A percentile compares a stretch with the other conserved stretches of the same genome.
Conservation (phyloP, 2,888 invertebrate species). For the Nineta flava region DNA sequence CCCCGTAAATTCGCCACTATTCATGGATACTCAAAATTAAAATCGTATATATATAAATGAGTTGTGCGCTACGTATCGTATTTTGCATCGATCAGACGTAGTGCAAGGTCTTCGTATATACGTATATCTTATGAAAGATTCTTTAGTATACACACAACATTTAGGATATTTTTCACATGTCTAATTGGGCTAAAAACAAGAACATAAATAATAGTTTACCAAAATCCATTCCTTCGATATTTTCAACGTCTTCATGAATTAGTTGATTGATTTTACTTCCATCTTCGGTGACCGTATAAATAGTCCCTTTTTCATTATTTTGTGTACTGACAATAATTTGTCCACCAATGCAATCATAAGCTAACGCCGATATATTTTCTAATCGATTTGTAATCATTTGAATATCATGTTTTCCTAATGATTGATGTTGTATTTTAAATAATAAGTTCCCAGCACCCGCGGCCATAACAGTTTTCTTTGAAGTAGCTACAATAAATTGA, state of each 20-base stretch:
- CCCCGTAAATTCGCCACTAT: too few relatives aligned
- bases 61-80: too few relatives aligned
- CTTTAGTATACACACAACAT: too few relatives aligned
- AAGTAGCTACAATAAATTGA: conserved; percentile 21
- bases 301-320: conserved; percentile 30
- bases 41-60: too few relatives aligned
- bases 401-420: conserved; percentile 47
- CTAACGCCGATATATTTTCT: conserved; percentile 44
- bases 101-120: too few relatives aligned
- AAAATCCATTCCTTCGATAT: conserved; percentile 40
- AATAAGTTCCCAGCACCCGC: conserved; percentile 40
- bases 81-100: too few relatives aligned
- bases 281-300: conserved; percentile 26
- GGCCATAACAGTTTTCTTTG: conserved; percentile 33
- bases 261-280: conserved; percentile 19
- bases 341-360: conserved; percentile 43
- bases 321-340: conserved; percentile 24
- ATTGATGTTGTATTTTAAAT: conserved; percentile 44
- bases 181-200: too few relatives aligned
- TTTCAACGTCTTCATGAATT: conserved; percentile 28
- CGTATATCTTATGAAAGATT: too few relatives aligned
- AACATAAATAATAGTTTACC: too few relatives aligned
- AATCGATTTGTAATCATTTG: conserved; percentile 24
- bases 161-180: too few relatives aligned
- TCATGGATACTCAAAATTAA: too few relatives aligned